A percentile compares a stretch with the other conserved stretches of the same genome.
These are phyloP conservation scores for Myrmecophaga tridactyla DNA, from an alignment of 2,113 vertebrate genomes.

Conservation along the genomic window DNA sequence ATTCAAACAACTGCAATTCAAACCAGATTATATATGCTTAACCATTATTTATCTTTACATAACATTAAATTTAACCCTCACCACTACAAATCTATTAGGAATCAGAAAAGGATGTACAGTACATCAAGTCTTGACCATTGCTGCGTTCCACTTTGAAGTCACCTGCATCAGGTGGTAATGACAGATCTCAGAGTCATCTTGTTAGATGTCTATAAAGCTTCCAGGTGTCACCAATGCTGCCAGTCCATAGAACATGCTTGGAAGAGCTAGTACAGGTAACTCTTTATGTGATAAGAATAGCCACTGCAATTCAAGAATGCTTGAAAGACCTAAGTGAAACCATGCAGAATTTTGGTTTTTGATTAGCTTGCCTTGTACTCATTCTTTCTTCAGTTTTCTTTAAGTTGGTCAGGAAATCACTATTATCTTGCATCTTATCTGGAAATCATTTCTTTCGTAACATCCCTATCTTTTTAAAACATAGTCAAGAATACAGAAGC, in stretches of 20 bases:
- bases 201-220: background rate
- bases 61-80: no score
- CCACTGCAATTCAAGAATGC: background rate
- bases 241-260: fast-evolving
- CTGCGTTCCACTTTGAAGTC: no score
- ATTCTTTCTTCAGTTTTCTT: background rate
- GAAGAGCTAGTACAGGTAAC: background rate
- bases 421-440: slow-evolving; percentile 31
- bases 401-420: background rate
- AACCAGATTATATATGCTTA: no score
- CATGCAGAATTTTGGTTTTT: background rate
- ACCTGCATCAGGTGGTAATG: background rate
- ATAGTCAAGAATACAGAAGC: background rate
- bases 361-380: background rate
- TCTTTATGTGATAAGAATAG: background rate
- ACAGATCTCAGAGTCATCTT: background rate
- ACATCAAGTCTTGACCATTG: no score
- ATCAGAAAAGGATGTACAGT: no score
- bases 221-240: background rate
- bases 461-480: background rate
- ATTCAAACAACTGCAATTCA: no score
- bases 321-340: no score
- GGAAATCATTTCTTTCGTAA: slow-evolving; percentile 30
- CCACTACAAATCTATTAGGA: no score
- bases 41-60: no score